A percentile compares a stretch with the other conserved stretches of the same genome.
These are phyloP conservation scores for Brachionus asplanchnoidis DNA, from an alignment of 1,140 invertebrate species.

Conservation along the genomic window DNA sequence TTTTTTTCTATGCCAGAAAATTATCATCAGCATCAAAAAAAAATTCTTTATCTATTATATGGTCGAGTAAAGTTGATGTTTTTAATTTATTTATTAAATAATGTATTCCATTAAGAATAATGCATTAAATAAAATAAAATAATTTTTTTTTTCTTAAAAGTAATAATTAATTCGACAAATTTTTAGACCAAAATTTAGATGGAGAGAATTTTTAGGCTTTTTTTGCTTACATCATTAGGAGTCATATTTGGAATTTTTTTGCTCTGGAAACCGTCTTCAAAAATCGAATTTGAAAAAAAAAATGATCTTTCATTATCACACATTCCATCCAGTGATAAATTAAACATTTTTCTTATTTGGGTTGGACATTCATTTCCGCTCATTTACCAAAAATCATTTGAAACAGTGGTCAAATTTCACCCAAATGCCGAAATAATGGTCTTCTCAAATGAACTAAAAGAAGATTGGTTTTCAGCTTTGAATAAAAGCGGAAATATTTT, in stretches of 20 bases:
- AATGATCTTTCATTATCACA: background rate
- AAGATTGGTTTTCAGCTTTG: background rate
- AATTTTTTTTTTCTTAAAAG: too few relatives aligned
- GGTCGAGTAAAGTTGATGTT: too few relatives aligned
- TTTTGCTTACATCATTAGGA: background rate
- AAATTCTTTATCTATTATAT: too few relatives aligned
- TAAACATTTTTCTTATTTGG: constrained; percentile 1
- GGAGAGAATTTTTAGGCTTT: background rate
- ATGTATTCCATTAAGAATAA: too few relatives aligned
- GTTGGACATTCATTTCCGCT: background rate
- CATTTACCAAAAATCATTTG: background rate
- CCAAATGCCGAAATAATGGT: background rate
- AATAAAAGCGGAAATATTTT: background rate
- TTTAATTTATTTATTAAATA: too few relatives aligned
- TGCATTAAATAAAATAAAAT: too few relatives aligned
- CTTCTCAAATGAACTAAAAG: background rate
- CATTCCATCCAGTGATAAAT: background rate
- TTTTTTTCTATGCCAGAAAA: too few relatives aligned
- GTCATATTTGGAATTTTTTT: background rate
- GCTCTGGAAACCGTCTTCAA: background rate
- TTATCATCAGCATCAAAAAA: too few relatives aligned
- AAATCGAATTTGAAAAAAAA: background rate
- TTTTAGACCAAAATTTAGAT: background rate
- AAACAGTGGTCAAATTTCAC: background rate
- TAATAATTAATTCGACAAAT: too few relatives aligned